phyloP scores from a whole-genome alignment of 2,797 vertebrate genomes.

The Coregonus ussuriensis region DNA sequence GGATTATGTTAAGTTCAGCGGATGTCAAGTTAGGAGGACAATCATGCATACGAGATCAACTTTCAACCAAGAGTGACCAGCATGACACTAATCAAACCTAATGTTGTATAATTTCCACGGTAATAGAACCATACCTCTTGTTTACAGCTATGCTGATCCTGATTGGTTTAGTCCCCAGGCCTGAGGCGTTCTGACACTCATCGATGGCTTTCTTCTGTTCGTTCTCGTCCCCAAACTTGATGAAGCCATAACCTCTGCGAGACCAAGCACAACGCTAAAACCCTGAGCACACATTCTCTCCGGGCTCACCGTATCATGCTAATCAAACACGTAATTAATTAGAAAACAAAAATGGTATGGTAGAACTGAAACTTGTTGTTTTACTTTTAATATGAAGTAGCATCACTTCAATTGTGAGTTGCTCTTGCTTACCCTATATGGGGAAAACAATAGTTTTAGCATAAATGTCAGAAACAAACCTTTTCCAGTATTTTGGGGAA shows the following conservation, averaged over 20 bases:
- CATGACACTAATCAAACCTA: not conserved
- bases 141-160: constrained; percentile 89
- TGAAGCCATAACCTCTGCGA: constrained; percentile 88
- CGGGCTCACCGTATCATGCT: constrained; percentile 59
- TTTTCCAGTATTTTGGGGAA: constrained; percentile 49
- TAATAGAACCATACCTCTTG: constrained; percentile 79
- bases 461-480: constrained; percentile 70
- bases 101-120: not conserved
- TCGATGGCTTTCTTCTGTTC: constrained; percentile 93
- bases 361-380: constrained; percentile 86
- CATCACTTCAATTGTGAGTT: constrained; percentile 88
- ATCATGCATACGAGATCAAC: not conserved
- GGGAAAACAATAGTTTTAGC: constrained; percentile 88
- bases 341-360: constrained; percentile 79
- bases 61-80: not conserved
- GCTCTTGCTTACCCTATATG: constrained; percentile 88
- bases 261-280: constrained; percentile 58
- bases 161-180: constrained; percentile 86
- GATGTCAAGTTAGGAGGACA: not conserved
- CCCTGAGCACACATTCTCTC: constrained; percentile 25
- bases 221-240: constrained; percentile 88
- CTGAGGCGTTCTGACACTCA: constrained; percentile 88
- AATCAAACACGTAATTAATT: constrained; percentile 66
- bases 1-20: not conserved
- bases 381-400: constrained; percentile 90